Percentiles rank a stretch among this genome's conserved stretches.
Evolutionary conservation across 2,113 vertebrate genomes (phyloP).

Genomic region (Stegastes partitus): DNA sequence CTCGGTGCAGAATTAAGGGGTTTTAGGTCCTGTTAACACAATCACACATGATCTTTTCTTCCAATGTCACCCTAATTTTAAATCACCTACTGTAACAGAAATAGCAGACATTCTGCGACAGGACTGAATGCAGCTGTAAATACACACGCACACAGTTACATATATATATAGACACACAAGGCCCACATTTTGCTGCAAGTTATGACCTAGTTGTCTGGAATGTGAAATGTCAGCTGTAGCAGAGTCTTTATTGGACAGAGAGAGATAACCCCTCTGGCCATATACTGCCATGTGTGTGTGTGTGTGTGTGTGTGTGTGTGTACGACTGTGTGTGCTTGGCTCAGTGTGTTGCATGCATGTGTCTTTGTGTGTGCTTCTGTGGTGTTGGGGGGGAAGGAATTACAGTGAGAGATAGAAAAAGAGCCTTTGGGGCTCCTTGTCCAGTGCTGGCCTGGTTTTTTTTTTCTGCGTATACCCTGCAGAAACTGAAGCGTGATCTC

Average conservation of each 20-base stretch:
- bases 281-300: constrained; percentile 46
- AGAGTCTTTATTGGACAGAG: constrained; percentile 73
- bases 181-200: constrained; percentile 73
- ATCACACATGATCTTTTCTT: constrained; percentile 7
- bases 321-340: constrained; percentile 7
- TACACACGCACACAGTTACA: background rate
- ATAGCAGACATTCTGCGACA: constrained; percentile 16
- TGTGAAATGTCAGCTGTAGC: constrained; percentile 78
- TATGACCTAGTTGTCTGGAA: constrained; percentile 82
- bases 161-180: constrained; percentile 37
- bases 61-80: constrained; percentile 15
- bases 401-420: constrained; percentile 33
- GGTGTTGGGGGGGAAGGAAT: constrained; percentile 17
- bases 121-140: constrained; percentile 11
- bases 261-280: constrained; percentile 66
- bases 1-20: constrained; percentile 21
- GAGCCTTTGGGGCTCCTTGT: constrained; percentile 64
- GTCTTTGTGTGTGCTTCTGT: constrained; percentile 25
- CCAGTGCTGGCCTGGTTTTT: constrained; percentile 67
- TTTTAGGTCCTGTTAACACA: constrained; percentile 11
- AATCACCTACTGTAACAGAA: constrained; percentile 5
- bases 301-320: constrained; percentile 4
- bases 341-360: constrained; percentile 41
- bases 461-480: constrained; percentile 61
- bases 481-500: constrained; percentile 52